Evolutionary conservation across 2,797 vertebrate species (phyloP).

Genomic region (Hypotaenidia philippensis): DNA sequence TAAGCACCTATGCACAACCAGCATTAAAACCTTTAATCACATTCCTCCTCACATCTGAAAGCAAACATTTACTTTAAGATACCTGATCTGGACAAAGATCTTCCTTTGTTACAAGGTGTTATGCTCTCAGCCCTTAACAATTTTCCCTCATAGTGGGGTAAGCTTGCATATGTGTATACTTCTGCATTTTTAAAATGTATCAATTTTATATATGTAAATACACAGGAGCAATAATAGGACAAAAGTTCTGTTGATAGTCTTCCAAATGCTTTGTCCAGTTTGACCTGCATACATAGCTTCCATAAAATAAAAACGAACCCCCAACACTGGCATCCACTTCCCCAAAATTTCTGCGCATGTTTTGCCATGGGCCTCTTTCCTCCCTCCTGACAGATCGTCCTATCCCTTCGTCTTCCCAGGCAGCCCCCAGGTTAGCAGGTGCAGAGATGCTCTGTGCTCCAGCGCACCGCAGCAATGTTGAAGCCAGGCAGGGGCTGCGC

Average conservation of each 20-base stretch:
- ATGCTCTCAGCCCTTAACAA: neutral
- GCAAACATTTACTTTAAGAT: neutral
- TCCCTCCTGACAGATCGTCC: neutral
- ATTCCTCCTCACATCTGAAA: neutral
- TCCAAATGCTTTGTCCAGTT: neutral
- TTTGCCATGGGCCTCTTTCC: neutral
- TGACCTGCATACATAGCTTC: neutral
- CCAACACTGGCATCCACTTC: neutral
- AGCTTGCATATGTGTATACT: neutral
- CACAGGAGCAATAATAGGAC: neutral
- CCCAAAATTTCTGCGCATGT: fast-evolving
- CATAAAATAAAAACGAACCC: neutral
- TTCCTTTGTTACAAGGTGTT: neutral
- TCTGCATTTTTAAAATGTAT: neutral
- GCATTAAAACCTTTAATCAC: neutral
- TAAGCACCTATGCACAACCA: neutral
- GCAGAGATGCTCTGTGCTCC: neutral
- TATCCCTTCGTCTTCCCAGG: neutral
- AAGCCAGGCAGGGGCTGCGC: neutral
- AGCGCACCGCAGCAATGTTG: too few species aligned
- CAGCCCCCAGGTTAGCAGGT: neutral
- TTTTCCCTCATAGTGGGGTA: neutral
- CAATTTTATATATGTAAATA: neutral
- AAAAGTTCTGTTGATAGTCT: neutral
- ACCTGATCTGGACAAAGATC: neutral